Base-by-base conservation (phyloP, 2,888 invertebrate species). In the Pomacea canaliculata region DNA sequence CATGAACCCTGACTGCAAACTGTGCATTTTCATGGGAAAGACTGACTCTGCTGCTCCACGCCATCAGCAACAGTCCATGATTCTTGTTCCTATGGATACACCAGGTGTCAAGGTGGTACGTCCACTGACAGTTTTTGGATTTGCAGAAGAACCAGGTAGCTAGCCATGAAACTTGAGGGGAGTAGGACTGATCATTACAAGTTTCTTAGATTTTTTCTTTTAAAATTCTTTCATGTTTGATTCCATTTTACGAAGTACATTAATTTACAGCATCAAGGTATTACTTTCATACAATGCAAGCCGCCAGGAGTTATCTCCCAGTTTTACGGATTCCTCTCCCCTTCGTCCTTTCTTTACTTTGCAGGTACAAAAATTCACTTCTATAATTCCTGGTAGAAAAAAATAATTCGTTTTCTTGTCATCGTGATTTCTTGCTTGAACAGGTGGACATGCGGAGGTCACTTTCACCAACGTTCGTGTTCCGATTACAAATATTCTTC, bases 21-120 rank as follows among this genome's bases (percentile, higher is more conserved):
- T 92, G 48, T 88, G 88, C 83, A 87, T 92, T 62, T 92, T 92
- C 81, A 92, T 92, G 92, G 92, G 92, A 19, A 90, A 91, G 81
- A 91, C 91, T 19, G 85, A 89, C 76, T 80, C 86, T 1, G 78
- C 80, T 48, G 90, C 88, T 1, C 82, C 87, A 1, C 82, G 83
- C 12, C 90, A 92, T 81, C 80, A 80, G 60, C 92, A 92, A 81
- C 92, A 92, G 81, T 91, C 90, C 67, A 92, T 92, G 91, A 89
- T 92, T 27, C 84, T 92, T 3, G 91, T 92, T n/a, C 92, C 92
- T 46, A 92, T 92, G 92, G 90, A 92, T 81, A 79, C 91, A 0
- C 90, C 90, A 10, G 92, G 92, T 16, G 86, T 92, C 48, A 89
- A 85, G 76, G 86, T 92, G 56, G 79, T 91, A 9, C 83, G 92